Evolutionary conservation across 2,797 vertebrate species (phyloP).

Genomic region (Astyanax mexicanus): DNA sequence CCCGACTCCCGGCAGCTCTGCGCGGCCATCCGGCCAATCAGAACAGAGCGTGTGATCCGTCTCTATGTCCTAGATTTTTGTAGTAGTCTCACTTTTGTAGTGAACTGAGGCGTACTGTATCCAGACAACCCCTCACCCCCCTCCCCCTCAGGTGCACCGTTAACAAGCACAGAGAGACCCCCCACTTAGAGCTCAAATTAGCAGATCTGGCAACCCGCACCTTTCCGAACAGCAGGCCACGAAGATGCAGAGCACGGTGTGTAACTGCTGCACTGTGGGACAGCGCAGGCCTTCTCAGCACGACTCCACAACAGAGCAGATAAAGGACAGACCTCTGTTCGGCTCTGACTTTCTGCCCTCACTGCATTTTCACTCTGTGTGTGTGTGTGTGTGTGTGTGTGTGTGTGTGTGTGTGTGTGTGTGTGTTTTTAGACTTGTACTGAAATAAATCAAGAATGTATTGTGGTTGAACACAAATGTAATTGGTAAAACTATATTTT

Average conservation of each 20-base stretch:
- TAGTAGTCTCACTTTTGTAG: not conserved
- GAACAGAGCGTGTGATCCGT: not conserved
- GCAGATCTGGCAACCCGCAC: constrained; percentile 46
- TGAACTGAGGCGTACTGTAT: constrained; percentile 9
- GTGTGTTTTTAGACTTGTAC: not conserved
- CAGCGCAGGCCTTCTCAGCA: constrained; percentile 36
- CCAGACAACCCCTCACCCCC: not conserved
- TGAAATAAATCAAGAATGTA: not conserved
- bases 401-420: not conserved
- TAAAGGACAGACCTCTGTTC: constrained; percentile 28
- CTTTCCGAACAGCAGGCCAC: constrained; percentile 31
- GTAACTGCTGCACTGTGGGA: constrained; percentile 50
- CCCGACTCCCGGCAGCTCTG: not conserved
- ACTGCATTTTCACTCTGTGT: too few relatives aligned
- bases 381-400: constrained; percentile 6
- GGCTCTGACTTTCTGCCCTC: not conserved
- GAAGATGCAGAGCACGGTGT: constrained; percentile 23
- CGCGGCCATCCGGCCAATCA: not conserved
- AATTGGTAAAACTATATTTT: too few relatives aligned
- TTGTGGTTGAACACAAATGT: not conserved
- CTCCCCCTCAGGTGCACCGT: constrained; percentile 22
- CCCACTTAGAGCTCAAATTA: constrained; percentile 50
- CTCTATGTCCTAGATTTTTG: not conserved
- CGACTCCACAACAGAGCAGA: constrained; percentile 35
- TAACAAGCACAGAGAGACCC: constrained; percentile 47